These are phyloP conservation scores for Hyposmocoma kahamanoa DNA, from an alignment of 1,140 invertebrate genomes.

Conservation along the genomic window DNA sequence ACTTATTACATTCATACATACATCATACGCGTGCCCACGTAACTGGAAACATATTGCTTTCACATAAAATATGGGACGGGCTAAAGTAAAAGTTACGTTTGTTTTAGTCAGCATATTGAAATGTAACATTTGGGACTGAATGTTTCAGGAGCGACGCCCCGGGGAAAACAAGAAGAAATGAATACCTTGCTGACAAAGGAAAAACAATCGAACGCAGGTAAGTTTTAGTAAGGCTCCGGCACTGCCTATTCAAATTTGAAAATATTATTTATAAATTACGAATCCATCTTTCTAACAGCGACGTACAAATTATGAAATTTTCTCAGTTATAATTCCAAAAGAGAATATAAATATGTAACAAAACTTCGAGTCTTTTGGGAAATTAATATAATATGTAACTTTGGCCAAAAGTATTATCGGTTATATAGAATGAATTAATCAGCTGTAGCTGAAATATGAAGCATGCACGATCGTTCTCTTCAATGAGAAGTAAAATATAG, in stretches of 20 bases:
- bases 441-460: no score
- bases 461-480: no score
- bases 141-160: constrained; percentile 46
- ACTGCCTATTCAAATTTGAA: background rate
- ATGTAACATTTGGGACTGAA: constrained; percentile 57
- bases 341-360: no score
- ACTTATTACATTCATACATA: constrained; percentile 9
- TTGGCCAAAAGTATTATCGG: no score
- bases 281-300: background rate
- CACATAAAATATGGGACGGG: constrained; percentile 41
- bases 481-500: no score
- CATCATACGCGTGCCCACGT: constrained; percentile 4
- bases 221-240: constrained; percentile 11
- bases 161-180: constrained; percentile 40
- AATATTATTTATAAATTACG: background rate
- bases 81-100: constrained; percentile 46
- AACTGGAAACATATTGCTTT: constrained; percentile 35
- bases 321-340: no score
- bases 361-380: no score
- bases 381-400: no score
- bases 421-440: no score
- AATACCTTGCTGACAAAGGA: constrained; percentile 16
- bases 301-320: no score
- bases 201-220: constrained; percentile 33
- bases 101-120: constrained; percentile 60